A percentile compares a stretch with the other conserved stretches of the same genome.
Evolutionary conservation across 2,888 invertebrate genomes (phyloP).

Genomic region (Psococerastis gibbosa): DNA sequence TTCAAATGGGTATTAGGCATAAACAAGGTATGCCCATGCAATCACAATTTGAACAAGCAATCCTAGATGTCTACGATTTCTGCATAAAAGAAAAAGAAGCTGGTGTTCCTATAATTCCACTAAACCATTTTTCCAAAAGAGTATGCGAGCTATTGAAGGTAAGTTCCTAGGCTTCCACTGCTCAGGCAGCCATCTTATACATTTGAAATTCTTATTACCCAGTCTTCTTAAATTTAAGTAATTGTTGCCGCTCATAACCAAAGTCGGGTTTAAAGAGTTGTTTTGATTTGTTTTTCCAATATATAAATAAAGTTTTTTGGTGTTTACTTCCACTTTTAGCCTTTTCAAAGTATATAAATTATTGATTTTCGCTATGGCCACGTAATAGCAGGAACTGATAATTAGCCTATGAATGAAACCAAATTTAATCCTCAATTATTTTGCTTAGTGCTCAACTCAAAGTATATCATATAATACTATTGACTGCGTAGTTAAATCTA

Average conservation of each 20-base stretch:
- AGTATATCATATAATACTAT: too few relatives aligned
- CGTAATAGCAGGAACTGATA: too few relatives aligned
- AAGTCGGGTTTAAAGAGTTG: background rate
- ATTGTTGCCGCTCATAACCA: slow-evolving; percentile 4
- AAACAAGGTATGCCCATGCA: slow-evolving; percentile 10
- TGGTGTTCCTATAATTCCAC: slow-evolving; percentile 8
- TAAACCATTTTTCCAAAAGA: slow-evolving; percentile 9
- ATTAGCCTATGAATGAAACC: too few relatives aligned
- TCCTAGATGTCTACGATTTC: slow-evolving; percentile 8
- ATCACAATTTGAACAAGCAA: slow-evolving; percentile 7
- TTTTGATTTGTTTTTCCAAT: background rate
- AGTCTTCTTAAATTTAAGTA: slow-evolving; percentile 9
- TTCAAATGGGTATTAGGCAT: slow-evolving; percentile 10
- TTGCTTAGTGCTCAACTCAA: too few relatives aligned
- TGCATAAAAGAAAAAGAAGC: slow-evolving; percentile 9
- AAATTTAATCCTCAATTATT: too few relatives aligned
- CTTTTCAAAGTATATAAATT: too few relatives aligned
- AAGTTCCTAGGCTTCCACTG: slow-evolving; percentile 8
- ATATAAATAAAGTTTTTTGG: too few relatives aligned
- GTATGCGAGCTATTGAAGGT: slow-evolving; percentile 9
- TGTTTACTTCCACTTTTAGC: too few relatives aligned
- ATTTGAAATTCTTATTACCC: slow-evolving; percentile 8
- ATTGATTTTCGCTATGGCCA: too few relatives aligned
- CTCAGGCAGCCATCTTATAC: slow-evolving; percentile 10
- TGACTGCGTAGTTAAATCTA: too few relatives aligned